Base-by-base conservation (phyloP, 2,888 invertebrate genomes). In the Zeuzera pyrina region DNA sequence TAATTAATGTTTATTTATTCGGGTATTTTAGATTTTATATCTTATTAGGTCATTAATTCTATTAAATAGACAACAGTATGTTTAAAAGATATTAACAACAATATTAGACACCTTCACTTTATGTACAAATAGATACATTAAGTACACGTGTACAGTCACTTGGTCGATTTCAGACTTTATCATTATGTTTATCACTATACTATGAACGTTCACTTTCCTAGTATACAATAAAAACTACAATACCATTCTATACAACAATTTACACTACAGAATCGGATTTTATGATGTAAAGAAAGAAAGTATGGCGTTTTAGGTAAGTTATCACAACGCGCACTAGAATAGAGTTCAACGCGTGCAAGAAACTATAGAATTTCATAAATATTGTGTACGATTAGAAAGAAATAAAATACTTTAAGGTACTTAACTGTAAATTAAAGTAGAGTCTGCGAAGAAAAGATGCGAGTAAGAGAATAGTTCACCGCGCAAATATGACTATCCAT, bases 121-220 rank as follows among this genome's bases (percentile, higher is more conserved):
- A 77, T 79, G 45, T 78, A 79, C 76, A 78, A 55, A 60, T 69
- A 71, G 55, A 50, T 49, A 62, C 71, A 67, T 49, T 45, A 36
- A 43, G 54, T 49, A 58, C 53, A 35, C 67, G 69, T 70, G 63
- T 74, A 81, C 76, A 73, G 53, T 59, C 68, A 64, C 70, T 83
- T 83, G 81, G 81, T 83, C 81, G 77, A 67, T 74, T 62, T 81
- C 83, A 81, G 81, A 81, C 81, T 79, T 79, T 57, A 66, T 58
- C 52, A 62, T 62, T 63, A 65, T 50, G 54, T 52, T 51, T 45
- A 43, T 41, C 43, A 43, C 22, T 22, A 31, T 34, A 33, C 57
- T 58, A 60, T 46, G 49, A 60, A 61, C 54, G 56, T 62, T 62
- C 57, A 56, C 64, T 64, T 55, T 29, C 47, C 43, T 49, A 54